Conservation (phyloP, 2,113 vertebrate species). For the Myxocyprinus asiaticus region DNA sequence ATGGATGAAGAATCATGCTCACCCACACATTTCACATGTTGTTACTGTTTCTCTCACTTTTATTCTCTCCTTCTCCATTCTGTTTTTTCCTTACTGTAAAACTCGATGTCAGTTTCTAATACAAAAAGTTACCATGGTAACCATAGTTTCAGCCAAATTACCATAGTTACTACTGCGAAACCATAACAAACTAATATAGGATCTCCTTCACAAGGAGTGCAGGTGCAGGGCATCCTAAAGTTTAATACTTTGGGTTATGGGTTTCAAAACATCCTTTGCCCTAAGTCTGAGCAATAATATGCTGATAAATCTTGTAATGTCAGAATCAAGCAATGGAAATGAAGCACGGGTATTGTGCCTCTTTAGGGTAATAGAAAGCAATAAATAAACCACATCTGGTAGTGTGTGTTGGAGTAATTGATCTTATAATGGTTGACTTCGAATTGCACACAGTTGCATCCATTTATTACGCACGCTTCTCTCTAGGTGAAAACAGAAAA, state of each 20-base stretch:
- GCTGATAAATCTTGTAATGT: too few species aligned
- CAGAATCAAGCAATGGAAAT: too few species aligned
- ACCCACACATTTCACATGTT: slow-evolving; percentile 43
- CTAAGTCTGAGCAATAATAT: too few species aligned
- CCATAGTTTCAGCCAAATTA: not conserved
- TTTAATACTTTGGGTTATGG: too few species aligned
- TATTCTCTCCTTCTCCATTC: slow-evolving; percentile 18
- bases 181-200: too few species aligned
- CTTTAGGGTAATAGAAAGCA: too few species aligned
- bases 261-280: too few species aligned
- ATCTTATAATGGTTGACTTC: not conserved
- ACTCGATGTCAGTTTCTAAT: not conserved
- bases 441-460: not conserved
- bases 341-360: too few species aligned
- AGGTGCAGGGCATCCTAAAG: too few species aligned
- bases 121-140: not conserved
- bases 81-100: not conserved
- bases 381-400: too few species aligned
- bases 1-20: slow-evolving; percentile 40
- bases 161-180: not conserved
- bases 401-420: not conserved
- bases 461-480: not conserved
- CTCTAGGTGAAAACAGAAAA: not conserved
- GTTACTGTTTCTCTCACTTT: slow-evolving; percentile 1
- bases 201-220: too few species aligned